phyloP scores from a whole-genome alignment of 2,113 vertebrate genomes.

The Crotalus viridis region DNA sequence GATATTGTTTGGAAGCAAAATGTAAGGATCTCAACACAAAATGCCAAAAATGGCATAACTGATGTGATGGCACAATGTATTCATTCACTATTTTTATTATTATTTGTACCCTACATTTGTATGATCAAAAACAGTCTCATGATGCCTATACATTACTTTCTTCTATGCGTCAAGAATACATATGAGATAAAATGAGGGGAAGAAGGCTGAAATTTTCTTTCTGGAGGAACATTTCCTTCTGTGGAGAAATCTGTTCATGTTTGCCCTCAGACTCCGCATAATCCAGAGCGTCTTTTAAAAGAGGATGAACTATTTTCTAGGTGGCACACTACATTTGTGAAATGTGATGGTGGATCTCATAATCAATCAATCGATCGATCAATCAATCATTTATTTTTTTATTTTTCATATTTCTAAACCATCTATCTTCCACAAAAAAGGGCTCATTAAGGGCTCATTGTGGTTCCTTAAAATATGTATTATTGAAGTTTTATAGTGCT shows the following conservation, averaged over 20 bases:
- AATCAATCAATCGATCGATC: background rate
- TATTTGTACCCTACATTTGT: background rate
- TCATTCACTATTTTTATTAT: background rate
- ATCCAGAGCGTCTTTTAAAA: background rate
- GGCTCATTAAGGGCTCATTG: background rate
- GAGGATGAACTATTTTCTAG: background rate
- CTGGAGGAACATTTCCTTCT: background rate
- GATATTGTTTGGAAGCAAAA: background rate
- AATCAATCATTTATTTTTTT: background rate
- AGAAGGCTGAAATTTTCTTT: background rate
- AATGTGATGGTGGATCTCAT: background rate
- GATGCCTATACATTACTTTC: background rate
- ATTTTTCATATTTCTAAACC: background rate
- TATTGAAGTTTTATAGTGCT: background rate
- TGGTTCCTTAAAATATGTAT: background rate
- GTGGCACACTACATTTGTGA: background rate
- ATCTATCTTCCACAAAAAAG: background rate
- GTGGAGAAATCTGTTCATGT: background rate
- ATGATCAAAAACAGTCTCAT: background rate
- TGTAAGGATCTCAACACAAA: background rate
- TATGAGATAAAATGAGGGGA: background rate
- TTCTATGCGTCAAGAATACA: background rate
- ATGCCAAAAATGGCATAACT: background rate
- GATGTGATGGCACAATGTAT: background rate
- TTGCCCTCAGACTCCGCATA: background rate